These are phyloP conservation scores for Astyanax mexicanus DNA, from an alignment of 2,797 vertebrate genomes.

Conservation along the genomic window DNA sequence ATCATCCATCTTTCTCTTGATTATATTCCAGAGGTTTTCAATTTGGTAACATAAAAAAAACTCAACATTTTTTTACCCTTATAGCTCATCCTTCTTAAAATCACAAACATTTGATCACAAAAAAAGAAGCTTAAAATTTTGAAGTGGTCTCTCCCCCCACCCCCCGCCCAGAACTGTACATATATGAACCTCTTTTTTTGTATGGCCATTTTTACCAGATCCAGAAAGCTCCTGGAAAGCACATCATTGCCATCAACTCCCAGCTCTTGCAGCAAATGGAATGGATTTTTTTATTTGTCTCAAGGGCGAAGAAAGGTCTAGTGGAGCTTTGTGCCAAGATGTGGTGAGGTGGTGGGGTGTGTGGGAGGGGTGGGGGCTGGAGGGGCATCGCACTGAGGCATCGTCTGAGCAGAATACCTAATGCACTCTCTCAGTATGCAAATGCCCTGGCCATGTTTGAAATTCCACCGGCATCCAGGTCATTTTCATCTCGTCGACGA, in stretches of 20 bases:
- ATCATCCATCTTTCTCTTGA: no score
- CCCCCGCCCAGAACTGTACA: no score
- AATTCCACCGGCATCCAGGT: constrained; percentile 65
- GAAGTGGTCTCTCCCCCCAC: no score
- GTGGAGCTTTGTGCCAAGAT: constrained; percentile 52
- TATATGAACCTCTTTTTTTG: no score
- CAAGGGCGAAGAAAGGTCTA: constrained; percentile 47
- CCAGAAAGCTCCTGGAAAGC: not conserved
- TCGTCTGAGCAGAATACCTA: constrained; percentile 64
- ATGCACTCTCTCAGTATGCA: constrained; percentile 62
- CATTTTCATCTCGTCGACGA: constrained; percentile 62
- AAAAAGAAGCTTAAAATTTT: no score
- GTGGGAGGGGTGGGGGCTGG: not conserved
- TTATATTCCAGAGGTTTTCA: no score
- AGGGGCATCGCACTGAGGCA: constrained; percentile 14
- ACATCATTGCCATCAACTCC: constrained; percentile 17
- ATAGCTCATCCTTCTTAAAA: no score
- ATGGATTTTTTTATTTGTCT: constrained; percentile 50
- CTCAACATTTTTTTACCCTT: no score
- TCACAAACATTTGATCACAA: no score
- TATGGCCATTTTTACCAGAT: constrained; percentile 22
- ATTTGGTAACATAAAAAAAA: no score
- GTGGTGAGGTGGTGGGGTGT: not conserved
- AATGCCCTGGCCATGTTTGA: constrained; percentile 60
- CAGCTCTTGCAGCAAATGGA: constrained; percentile 18